Base-by-base conservation (phyloP, 2,888 invertebrate genomes). In the Cenopis cana region DNA sequence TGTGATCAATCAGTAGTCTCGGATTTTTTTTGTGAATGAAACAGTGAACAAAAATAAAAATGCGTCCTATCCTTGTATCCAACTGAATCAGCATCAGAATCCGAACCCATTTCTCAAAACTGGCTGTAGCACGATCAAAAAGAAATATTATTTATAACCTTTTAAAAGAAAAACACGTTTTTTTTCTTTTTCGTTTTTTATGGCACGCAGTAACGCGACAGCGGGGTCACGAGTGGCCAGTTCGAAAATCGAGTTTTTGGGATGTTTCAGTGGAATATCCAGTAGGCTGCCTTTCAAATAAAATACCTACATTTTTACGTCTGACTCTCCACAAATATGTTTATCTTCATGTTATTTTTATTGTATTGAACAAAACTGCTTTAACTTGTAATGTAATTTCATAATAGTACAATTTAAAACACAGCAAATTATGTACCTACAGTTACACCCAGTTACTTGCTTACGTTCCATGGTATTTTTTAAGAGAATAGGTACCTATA, bases 91-190 rank as follows among this genome's bases (percentile, higher is more conserved):
- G 66, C 70, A 56, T 55, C 59, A 46, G 66, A 68, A 56, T 55
- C 68, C 74, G 74, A 75, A 74, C 72, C 75, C 78, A 77, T 82
- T 80, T 79, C 78, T 77, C 74, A 74, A 74, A 68, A 66, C 68
- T 57, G 68, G 52, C 69, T 78, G 78, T 76, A 75, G 76, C 78
- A 73, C 59, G 80, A 78, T 78, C 81, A 82, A 85, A 82, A 85
- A 84, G 81, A 72, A 79, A 77, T 81, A 84, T 84, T 86, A 85
- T 87, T 87, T 86, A 87, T 84, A 84, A 81, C 83, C 78, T 80
- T 85, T 82, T 78, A 77, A 52, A 57, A 73, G 76, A 79, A 79
- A 82, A 84, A 85, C 79, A 82, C 79, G 78, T 80, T 79, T 80
- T 81, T 81, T 73, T 76, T 75, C 71, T 70, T 81, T 83, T 82